Base-by-base conservation (phyloP, 2,113 vertebrate species). In the Colistium nudipinnis region DNA sequence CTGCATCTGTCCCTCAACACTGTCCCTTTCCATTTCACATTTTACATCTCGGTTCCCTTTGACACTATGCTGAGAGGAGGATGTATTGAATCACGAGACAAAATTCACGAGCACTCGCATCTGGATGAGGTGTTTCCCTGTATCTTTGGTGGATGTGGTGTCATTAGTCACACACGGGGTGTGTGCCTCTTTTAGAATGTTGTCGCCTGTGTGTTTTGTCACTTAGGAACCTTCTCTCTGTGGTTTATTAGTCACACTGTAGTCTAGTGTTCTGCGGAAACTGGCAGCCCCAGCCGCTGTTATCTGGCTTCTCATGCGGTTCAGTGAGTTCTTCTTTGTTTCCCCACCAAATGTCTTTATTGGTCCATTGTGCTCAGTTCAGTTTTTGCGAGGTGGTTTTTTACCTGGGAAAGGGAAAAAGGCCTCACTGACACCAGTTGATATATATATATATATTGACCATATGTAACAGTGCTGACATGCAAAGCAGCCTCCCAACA, bases 141-240 rank as follows among this genome's bases (percentile, higher is more conserved):
- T 43, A 4, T 33, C 13, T 63, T 1, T 63, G 44, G 2, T 22
- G 16, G 31, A 27, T 25, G 7, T 36, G 38, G 57, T 49, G 7
- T 27, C 17, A 35, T 80, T 52, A 43, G 65, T 78, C 62, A 73
- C n/a, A 48, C 67, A 13, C 11, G 5, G 22, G 14, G 30, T 4
- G 22, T 22, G 51, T 4, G 53, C 33, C 8, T 1, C 2, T 67
- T 59, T 68, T 27, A 55, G 52, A 49, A 12, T 67, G 55, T 80
- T 63, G 55, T 72, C 14, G 20, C 59, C 38, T 31, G 55, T 79
- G 36, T 80, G 77, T 70, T 62, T 35, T 27, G 81, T 81, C 47
- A 35, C 78, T 64, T 67, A 70, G 84, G 71, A 79, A 78, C 62
- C 43, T 14, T 45, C 8, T 19, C 41, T 69, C 33, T 62, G 70